Base-by-base conservation (phyloP, 2,888 invertebrate species). In the Drosophila birchii region DNA sequence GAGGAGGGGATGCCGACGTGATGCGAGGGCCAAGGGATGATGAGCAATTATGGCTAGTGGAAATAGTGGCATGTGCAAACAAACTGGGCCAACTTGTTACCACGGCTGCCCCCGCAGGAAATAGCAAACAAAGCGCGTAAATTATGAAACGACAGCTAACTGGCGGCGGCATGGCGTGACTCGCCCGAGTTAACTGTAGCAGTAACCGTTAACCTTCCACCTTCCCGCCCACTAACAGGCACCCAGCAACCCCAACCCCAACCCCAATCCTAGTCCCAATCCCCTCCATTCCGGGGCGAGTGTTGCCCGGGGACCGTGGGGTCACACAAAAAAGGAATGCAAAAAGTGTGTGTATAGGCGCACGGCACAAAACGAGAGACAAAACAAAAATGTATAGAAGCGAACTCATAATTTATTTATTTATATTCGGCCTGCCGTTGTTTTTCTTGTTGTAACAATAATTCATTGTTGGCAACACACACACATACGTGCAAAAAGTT, bases 371-470 rank as follows among this genome's bases (percentile, higher is more conserved):
- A 57, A 64, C 47, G 36, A 60, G 69, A 67, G 76, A 59, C 69
- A 74, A 64, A 58, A 75, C 58, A 75, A 58, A 57, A 64, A 64
- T 49, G 63, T 70, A 68, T 55, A 70, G 62, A 85, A 79, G 66
- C 73, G 62, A 88, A 81, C 82, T 77, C 78, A 85, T 89, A 87
- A 81, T 87, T 85, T 85, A 89, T 89, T 89, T 89, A 85, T 89
- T 78, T 89, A 87, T 85, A 78, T 75, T 76, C 78, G 47, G 73
- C 73, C 71, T 73, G 70, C 60, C 73, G 75, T 73, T 81, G 69
- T 78, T 81, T 53, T 78, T 61, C 61, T 85, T 76, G 63, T 70
- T 85, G 82, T 85, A 78, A 83, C 80, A 88, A 88, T 88, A 86
- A 80, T 88, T 88, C 74, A 86, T 78, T 88, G 81, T 80, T 67